These are phyloP conservation scores for human DNA, from an alignment of 2,113 vertebrate species.

Conservation along the genomic window GRCh38 chr12:93329001-93329500, in stretches of 20 bases:
- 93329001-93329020: conserved; percentile 21
- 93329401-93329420: background rate
- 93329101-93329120: conserved; percentile 3
- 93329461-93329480: background rate
- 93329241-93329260: background rate
- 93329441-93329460: background rate
- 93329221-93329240: background rate
- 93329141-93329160: background rate
- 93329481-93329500: background rate
- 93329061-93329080: background rate
- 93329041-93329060: background rate
- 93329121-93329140: background rate
- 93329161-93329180: background rate
- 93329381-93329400: background rate
- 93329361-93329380: background rate
- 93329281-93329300: background rate
- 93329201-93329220: background rate
- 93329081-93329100: background rate
- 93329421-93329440: background rate
- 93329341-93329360: background rate
- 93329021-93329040: background rate
- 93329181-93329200: background rate
- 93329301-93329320: background rate
- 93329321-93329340: background rate
- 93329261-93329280: too few relatives aligned